Base-by-base conservation (phyloP, 2,797 vertebrate genomes). In the Mus caroli region DNA sequence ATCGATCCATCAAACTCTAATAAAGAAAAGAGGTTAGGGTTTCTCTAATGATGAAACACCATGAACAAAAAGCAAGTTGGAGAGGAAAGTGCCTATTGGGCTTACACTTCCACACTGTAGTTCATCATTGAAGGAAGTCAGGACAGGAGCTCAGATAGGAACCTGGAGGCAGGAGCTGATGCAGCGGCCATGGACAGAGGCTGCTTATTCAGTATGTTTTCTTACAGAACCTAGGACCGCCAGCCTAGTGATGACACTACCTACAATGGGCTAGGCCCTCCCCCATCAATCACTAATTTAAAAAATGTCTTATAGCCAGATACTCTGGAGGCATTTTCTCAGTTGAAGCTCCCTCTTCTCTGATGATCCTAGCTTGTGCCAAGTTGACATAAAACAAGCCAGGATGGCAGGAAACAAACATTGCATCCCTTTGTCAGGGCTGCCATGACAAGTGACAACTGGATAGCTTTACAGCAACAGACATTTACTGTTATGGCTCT, bases 121-220 rank as follows among this genome's bases (percentile, higher is more conserved):
- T 60, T 7, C 13, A 40, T 62, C 56, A 26, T 0, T 83, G 37
- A 83, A 43, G 37, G 52, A 56, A 80, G 2, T 37, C 58, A 62
- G 37, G 56, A 83, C 24, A 83, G 40, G 40, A 52, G 50, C 82
- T 46, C 60, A 64, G 46, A 2, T 28, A 64, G 82, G 28, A 84
- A 64, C 58, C 9, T 84, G 58, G 28, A 43, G 40, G 26, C 40
- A 46, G 58, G 82, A 84, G 58, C 58, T 46, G 26, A 64, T 46
- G 17, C 40, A 84, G 40, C 2, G 9, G 17, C 58, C 58, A 12
- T 12, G 26, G 37, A 31, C 0, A 5, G 3, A 0, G 12, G 58
- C 82, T 64, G 37, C 58, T 64, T 34, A 7, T 3, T 64, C 58
- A 4, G 17, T 24, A 43, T 13, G 13, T 31, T 22, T 84, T 64